Evolutionary conservation across 2,797 vertebrate genomes (phyloP).

Genomic region (Dromococcyx pavoninus): DNA sequence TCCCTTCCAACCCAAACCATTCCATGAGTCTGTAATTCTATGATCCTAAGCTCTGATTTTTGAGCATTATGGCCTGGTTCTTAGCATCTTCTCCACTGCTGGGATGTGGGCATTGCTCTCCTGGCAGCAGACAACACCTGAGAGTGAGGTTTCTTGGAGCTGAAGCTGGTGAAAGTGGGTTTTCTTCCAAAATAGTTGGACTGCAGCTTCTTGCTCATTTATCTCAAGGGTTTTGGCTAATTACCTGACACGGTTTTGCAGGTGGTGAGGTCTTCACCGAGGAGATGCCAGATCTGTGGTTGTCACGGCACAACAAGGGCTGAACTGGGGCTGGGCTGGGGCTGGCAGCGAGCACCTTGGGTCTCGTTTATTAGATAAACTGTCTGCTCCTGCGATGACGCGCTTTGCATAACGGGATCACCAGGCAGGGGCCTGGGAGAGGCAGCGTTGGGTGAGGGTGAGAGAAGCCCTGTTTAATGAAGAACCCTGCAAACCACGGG

Average conservation of each 20-base stretch:
- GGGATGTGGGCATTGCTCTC: background rate
- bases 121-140: background rate
- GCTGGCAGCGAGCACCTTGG: background rate
- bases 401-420: background rate
- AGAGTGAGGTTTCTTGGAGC: background rate
- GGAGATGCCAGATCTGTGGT: background rate
- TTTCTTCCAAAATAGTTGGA: background rate
- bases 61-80: background rate
- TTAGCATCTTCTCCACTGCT: background rate
- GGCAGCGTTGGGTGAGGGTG: background rate
- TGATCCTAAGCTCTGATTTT: background rate
- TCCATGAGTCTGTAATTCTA: background rate
- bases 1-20: background rate
- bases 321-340: background rate
- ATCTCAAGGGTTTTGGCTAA: background rate
- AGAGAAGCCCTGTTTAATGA: background rate
- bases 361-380: background rate
- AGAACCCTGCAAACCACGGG: rapidly evolving
- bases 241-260: background rate
- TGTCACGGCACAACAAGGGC: background rate
- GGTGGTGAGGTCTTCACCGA: background rate
- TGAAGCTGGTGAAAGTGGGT: background rate
- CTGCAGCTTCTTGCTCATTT: background rate
- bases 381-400: background rate
- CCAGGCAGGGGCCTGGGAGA: background rate